Evolutionary conservation across 2,113 vertebrate species (phyloP), one percentile per base, ranked within the genome.

Genomic region (Engraulis encrasicolus): DNA sequence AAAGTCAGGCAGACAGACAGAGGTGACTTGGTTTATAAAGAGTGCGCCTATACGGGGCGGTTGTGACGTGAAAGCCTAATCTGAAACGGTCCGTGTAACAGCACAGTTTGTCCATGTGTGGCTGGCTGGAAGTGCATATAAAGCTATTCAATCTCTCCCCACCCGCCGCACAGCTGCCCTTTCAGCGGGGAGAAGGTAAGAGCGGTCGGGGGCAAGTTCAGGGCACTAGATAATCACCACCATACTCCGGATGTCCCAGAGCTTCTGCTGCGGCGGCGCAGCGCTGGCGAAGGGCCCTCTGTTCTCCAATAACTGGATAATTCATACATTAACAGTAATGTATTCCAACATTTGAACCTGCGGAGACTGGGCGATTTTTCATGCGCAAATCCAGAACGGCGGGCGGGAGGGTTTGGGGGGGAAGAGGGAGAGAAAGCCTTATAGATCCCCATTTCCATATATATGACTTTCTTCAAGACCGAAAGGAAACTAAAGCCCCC

Each of bases 231-330:
- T 85, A 81, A 71, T 71, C 34, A 66, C 54, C 54, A 20, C 80
- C 40, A n/a, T 18, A 81, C 77, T 87, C 89, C 87, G 85, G 84
- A 77, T 85, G 91, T 91, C 88, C 78, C 89, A 85, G 77, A 85
- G 82, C 83, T 77, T 71, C 61, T 71, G 61, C 31, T 31, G 27
- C 27, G 12, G 40, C 48, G 82, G 38, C 78, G 81, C 31, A 27
- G 61, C 61, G 27, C n/a, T n/a, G n/a, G n/a, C n/a, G n/a, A n/a
- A 71, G 17, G 37, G 82, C 86, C 82, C 52, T 74, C 85, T 77
- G 81, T 87, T 89, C 91, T 85, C 85, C 79, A 88, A 86, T 90
- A 89, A 91, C 85, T 85, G 83, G 84, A 84, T 86, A 61, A 83
- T 86, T 78, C 71, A 71, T 84, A 88, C 86, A 89, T 86, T 84